phyloP scores from a whole-genome alignment of 2,113 vertebrate genomes.

The Sinocyclocheilus anophthalmus region DNA sequence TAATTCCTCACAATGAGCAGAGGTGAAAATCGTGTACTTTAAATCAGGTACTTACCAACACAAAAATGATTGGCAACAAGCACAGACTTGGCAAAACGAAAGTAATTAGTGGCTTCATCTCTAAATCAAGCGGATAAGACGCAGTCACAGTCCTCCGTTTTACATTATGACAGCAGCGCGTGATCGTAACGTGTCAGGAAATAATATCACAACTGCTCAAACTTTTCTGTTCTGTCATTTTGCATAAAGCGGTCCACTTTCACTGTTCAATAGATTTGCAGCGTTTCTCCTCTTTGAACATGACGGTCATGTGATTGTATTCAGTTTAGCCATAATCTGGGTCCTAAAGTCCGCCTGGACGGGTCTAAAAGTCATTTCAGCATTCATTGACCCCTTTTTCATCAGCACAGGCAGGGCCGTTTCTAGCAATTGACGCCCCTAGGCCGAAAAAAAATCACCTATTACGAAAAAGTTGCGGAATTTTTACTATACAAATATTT shows the following conservation, averaged over 20 bases:
- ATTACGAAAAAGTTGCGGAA: too few relatives aligned
- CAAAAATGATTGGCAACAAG: background rate
- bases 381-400: background rate
- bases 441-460: too few relatives aligned
- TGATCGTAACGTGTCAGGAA: slow-evolving; percentile 17
- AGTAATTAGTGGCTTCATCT: slow-evolving; percentile 19
- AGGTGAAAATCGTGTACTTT: background rate
- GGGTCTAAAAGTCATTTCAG: background rate
- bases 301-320: slow-evolving; percentile 66
- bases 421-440: too few relatives aligned
- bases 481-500: too few relatives aligned
- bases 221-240: background rate
- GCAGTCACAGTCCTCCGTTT: background rate
- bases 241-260: background rate
- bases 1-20: background rate
- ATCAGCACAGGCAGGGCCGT: background rate
- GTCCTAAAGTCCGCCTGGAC: slow-evolving; percentile 63
- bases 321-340: background rate
- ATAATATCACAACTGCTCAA: slow-evolving; percentile 12
- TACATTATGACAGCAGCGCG: background rate
- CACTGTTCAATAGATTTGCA: background rate
- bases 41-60: background rate
- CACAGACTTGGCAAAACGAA: slow-evolving; percentile 8
- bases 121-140: background rate
- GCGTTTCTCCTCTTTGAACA: slow-evolving; percentile 16